Conservation (phyloP, 2,888 invertebrate species). For the Chaitophorus viminalis region DNA sequence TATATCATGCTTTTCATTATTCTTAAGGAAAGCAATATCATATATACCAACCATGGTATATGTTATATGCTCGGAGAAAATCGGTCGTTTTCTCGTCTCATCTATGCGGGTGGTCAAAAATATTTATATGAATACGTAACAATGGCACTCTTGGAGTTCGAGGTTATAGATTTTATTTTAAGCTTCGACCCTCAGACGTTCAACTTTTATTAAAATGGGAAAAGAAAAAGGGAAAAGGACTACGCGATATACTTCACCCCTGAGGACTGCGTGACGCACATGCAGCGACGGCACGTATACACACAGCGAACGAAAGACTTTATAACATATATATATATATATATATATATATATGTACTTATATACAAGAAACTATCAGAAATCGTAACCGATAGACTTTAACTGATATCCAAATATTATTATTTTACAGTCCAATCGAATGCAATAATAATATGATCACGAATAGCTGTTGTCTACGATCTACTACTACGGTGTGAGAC, state of each 20-base stretch:
- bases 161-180: constrained; percentile 37
- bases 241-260: too few relatives aligned
- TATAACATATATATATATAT: too few relatives aligned
- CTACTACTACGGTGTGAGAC: background rate
- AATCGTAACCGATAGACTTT: constrained; percentile 4
- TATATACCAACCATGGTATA: too few relatives aligned
- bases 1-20: background rate
- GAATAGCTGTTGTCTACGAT: background rate
- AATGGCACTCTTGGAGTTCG: constrained; percentile 7
- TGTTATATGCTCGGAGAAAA: background rate
- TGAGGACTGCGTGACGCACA: too few relatives aligned
- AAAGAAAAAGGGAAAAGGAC: background rate
- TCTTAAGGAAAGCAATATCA: background rate
- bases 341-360: too few relatives aligned
- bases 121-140: constrained; percentile 26
- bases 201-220: constrained; percentile 20
- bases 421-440: background rate
- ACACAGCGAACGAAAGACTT: background rate
- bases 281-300: too few relatives aligned
- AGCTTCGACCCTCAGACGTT: background rate
- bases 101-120: background rate
- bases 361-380: background rate
- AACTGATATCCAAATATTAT: background rate
- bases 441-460: background rate
- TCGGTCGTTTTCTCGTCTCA: background rate